Evolutionary conservation across 2,888 invertebrate species (phyloP), one percentile per base, ranked within the genome.

Genomic region (Diaphora mendica): DNA sequence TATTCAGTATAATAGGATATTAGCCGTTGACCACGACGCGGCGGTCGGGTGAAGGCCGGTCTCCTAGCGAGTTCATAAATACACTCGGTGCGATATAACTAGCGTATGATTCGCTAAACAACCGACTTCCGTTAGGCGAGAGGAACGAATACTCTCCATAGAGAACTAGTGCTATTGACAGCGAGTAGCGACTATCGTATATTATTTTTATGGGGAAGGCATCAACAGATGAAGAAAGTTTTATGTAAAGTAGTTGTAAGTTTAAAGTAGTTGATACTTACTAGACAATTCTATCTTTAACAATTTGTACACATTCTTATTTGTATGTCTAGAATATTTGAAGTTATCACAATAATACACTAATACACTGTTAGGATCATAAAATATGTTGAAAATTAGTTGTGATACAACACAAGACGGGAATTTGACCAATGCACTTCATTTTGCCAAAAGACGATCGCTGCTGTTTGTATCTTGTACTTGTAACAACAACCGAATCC

Each of bases 81-180:
- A 85, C 73, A 76, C 73, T 77, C 70, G 64, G 66, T 72, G 71
- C 51, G 55, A 66, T 66, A 66, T 44, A 68, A 66, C 79, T 80
- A 82, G 80, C 75, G 82, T 77, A 82, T 83, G 82, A 86, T 86
- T 87, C 86, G 90, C 90, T 90, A 90, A 93, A 93, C 89, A 90
- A 89, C 87, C 87, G 85, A 91, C 91, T 89, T 93, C 94, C 93
- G 92, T 87, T 55, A 84, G 85, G 86, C 79, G 70, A 74, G 76
- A 76, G 70, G 33, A 55, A 44, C 55, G 17, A 59, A 17, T 55
- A 35, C 62, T 30, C 64, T 68, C 35, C 39, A 67, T 67, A 13
- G n/a, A 9, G 74, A 62, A 48, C 48, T 70, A 35, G 23, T 23
- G n/a, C 70, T 30, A 67, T 48, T 67, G 67, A 17, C 9, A 51